phyloP scores from a whole-genome alignment of 2,797 vertebrate genomes.

The Bovichtus diacanthus region DNA sequence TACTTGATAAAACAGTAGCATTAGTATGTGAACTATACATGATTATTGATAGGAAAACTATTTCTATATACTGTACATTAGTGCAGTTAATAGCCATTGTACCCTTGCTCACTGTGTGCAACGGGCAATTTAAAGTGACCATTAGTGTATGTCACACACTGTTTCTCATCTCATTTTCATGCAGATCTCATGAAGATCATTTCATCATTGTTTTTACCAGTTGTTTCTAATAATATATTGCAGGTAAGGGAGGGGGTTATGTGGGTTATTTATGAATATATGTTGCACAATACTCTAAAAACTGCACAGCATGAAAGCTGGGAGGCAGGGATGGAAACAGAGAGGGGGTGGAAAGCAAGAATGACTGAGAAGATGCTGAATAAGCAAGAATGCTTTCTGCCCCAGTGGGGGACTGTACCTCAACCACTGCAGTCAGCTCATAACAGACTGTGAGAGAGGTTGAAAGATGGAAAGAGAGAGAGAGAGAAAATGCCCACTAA shows the following conservation, averaged over 20 bases:
- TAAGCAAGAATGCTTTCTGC: constrained; percentile 58
- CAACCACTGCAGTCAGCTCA: constrained; percentile 61
- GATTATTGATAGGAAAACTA: not conserved
- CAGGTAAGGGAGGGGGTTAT: constrained; percentile 9
- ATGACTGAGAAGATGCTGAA: constrained; percentile 62
- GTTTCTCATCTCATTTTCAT: not conserved
- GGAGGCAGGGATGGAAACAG: constrained; percentile 44
- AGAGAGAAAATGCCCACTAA: constrained; percentile 3
- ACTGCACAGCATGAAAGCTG: constrained; percentile 48
- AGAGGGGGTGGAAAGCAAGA: constrained; percentile 36
- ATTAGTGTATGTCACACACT: not conserved
- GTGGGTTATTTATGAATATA: constrained; percentile 53
- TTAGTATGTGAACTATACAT: not conserved
- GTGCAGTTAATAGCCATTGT: not conserved
- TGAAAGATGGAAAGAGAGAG: constrained; percentile 9
- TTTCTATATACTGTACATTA: not conserved
- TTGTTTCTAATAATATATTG: not conserved
- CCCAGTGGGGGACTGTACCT: constrained; percentile 52
- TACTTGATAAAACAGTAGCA: not conserved
- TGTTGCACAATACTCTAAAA: constrained; percentile 34
- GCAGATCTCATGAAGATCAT: not conserved
- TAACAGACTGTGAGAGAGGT: constrained; percentile 37
- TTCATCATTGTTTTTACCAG: not conserved
- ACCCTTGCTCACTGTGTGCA: not conserved
- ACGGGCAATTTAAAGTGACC: not conserved